A percentile compares a stretch with the other conserved stretches of the same genome.
Conservation (phyloP, 2,113 vertebrate species). For the Leptobrachium ailaonicum region DNA sequence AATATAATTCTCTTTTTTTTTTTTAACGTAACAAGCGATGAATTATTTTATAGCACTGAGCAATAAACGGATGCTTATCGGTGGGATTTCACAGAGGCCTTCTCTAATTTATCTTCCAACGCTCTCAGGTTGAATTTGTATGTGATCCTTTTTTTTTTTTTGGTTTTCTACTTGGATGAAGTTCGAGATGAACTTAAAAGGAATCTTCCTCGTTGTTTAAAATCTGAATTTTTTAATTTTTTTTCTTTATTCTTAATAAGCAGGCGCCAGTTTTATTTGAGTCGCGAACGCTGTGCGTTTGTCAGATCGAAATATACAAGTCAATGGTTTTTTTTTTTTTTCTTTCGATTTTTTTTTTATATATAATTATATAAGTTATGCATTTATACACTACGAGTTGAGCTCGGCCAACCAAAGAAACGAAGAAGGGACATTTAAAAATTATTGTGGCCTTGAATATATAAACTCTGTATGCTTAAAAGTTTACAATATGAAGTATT, state of each 20-base stretch:
- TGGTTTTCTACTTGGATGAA: conserved; percentile 19
- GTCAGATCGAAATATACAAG: conserved; percentile 85
- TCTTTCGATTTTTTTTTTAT: conserved; percentile 65
- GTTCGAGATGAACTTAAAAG: conserved; percentile 25
- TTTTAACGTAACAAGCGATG: conserved; percentile 10
- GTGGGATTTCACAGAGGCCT: conserved; percentile 11
- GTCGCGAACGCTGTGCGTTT: conserved; percentile 93
- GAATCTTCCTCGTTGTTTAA: conserved; percentile 54
- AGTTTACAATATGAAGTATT: conserved; percentile 87
- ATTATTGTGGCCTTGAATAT: conserved; percentile 81
- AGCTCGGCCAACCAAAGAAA: conserved; percentile 89
- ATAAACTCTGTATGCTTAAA: conserved; percentile 83
- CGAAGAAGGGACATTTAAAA: conserved; percentile 69
- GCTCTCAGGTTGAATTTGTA: conserved; percentile 47
- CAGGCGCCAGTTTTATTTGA: conserved; percentile 73
- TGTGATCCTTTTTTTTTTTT: conserved; percentile 8
- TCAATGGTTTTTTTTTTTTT: conserved; percentile 71
- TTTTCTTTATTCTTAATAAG: conserved; percentile 59
- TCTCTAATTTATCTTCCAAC: conserved; percentile 24
- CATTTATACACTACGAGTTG: conserved; percentile 97
- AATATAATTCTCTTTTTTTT: neutral
- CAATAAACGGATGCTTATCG: conserved; percentile 28
- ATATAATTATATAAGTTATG: conserved; percentile 95
- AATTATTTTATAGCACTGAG: conserved; percentile 24
- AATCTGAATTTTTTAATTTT: conserved; percentile 60